Base-by-base conservation (phyloP, 2,888 invertebrate species). In the Archips xylosteana region DNA sequence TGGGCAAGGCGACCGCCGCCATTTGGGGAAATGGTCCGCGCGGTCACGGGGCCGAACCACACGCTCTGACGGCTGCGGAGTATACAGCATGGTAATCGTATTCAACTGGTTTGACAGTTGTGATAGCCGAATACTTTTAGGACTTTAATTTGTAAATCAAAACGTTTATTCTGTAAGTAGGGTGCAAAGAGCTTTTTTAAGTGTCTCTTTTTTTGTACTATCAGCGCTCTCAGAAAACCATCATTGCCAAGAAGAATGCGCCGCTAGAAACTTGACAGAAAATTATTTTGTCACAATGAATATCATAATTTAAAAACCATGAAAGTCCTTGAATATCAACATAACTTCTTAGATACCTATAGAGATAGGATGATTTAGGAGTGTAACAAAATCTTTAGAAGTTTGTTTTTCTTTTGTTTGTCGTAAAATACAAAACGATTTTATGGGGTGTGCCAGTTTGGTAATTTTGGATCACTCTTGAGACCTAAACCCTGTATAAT, bases 21-120 rank as follows among this genome's bases (percentile, higher is more conserved):
- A 89, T 88, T 90, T 88, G 86, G 88, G 87, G 86, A 89, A 89
- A 84, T 88, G 82, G 88, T 82, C 80, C 88, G 82, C 77, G 57
- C 83, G 87, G 88, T 87, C 84, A 87, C 83, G 85, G 80, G 81
- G 84, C 76, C 79, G 75, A 77, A 59, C 75, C 68, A 59, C 64
- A 36, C 67, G 63, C 71, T 42, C 49, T 23, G 42, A n/a, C 66
- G 32, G 15, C 15, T 45, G 47, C 45, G 45, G 61, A 54, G 2
- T 54, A 54, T 54, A 15, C n/a, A 36, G 15, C 3, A 45, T 45
- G 62, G 23, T n/a, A 57, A 32, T 57, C 57, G 3, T 57, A 57
- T 57, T 57, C 32, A 32, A 3, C 10, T 57, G 23, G 32, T 6
- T 5, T 32, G 32, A n/a, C 15, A 49, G n/a, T n/a, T 54, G 9